These are phyloP conservation scores for Ophonus ardosiacus DNA, from an alignment of 2,888 invertebrate genomes.

Conservation along the genomic window DNA sequence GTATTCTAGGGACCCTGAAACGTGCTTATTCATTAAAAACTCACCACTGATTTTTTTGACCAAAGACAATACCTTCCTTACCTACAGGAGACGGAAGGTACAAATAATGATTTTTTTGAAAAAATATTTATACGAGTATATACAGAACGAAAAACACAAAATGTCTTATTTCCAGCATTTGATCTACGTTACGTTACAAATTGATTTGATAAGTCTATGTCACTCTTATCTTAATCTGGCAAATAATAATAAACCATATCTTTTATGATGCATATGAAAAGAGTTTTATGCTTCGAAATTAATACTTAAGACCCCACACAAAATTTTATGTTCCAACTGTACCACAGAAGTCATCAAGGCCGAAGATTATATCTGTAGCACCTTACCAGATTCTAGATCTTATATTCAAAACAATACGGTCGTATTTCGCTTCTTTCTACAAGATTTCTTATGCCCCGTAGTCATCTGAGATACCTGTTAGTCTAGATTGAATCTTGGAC, in stretches of 20 bases:
- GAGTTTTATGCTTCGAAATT: slow-evolving; percentile 33
- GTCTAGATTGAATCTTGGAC: slow-evolving; percentile 15
- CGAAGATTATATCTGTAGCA: slow-evolving; percentile 48
- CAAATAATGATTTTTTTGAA: too few relatives aligned
- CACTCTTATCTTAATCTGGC: neutral
- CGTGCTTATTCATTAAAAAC: too few relatives aligned
- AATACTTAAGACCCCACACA: slow-evolving; percentile 50
- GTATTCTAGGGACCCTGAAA: too few relatives aligned
- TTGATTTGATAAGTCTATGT: slow-evolving; percentile 29
- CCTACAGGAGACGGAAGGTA: too few relatives aligned
- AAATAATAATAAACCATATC: slow-evolving; percentile 43
- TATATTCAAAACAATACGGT: slow-evolving; percentile 29
- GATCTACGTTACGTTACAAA: neutral
- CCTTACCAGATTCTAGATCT: slow-evolving; percentile 8
- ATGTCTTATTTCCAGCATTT: neutral
- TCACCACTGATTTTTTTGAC: too few relatives aligned
- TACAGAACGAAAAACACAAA: neutral
- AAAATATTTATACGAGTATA: too few relatives aligned
- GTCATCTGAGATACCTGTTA: slow-evolving; percentile 60
- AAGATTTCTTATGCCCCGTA: slow-evolving; percentile 52
- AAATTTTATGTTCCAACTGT: slow-evolving; percentile 59
- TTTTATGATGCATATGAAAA: slow-evolving; percentile 43
- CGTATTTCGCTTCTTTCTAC: neutral
- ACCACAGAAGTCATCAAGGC: slow-evolving; percentile 62
- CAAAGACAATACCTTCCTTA: too few relatives aligned